Conservation (phyloP, 2,888 invertebrate genomes). For the Hoplodrina ambigua region DNA sequence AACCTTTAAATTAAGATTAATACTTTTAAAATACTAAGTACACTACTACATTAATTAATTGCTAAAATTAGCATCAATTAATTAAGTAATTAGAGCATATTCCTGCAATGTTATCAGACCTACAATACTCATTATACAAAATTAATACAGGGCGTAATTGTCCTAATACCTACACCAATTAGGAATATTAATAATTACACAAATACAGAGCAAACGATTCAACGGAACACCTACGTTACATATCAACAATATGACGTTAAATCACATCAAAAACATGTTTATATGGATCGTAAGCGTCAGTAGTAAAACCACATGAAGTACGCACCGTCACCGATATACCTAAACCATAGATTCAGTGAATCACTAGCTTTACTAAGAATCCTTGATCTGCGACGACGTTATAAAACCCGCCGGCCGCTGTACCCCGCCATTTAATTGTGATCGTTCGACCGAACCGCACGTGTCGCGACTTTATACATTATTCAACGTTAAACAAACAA, state of each 20-base stretch:
- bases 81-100: slow-evolving; percentile 23
- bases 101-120: slow-evolving; percentile 22
- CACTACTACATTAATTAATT: not conserved
- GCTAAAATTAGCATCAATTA: slow-evolving; percentile 10
- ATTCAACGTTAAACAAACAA: slow-evolving; percentile 38
- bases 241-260: slow-evolving; percentile 32
- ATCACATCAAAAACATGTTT: slow-evolving; percentile 42
- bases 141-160: not conserved
- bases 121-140: slow-evolving; percentile 14
- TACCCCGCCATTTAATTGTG: slow-evolving; percentile 78
- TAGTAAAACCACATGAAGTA: slow-evolving; percentile 31
- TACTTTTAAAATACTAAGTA: too few species aligned
- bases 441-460: slow-evolving; percentile 56
- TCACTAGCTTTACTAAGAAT: slow-evolving; percentile 44
- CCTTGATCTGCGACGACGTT: slow-evolving; percentile 64
- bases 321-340: slow-evolving; percentile 32
- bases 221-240: not conserved
- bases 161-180: not conserved
- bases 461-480: slow-evolving; percentile 37
- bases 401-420: slow-evolving; percentile 67
- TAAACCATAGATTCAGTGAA: slow-evolving; percentile 42
- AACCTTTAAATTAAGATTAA: not conserved
- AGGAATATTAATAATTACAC: slow-evolving; percentile 8
- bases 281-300: slow-evolving; percentile 22
- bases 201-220: slow-evolving; percentile 1